These are phyloP conservation scores for Branchellion lobata DNA, from an alignment of 2,888 invertebrate species.

Conservation along the genomic window DNA sequence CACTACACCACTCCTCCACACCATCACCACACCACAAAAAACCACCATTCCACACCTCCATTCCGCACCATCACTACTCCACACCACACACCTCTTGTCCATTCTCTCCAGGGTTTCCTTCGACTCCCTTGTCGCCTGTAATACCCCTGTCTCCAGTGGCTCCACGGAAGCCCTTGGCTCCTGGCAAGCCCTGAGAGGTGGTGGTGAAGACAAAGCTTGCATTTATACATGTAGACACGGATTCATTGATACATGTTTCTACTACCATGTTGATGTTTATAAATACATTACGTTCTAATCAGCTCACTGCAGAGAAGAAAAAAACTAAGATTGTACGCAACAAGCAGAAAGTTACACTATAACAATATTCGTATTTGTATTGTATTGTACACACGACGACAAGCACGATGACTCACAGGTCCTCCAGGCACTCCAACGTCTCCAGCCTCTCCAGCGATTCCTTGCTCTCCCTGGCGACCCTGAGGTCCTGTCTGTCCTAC, in stretches of 20 bases:
- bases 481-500: slow-evolving; percentile 49
- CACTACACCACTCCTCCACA: too few species aligned
- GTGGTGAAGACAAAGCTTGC: too few species aligned
- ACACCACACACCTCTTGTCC: slow-evolving; percentile 43
- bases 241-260: too few species aligned
- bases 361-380: too few species aligned
- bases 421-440: slow-evolving; percentile 39
- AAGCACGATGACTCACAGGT: slow-evolving; percentile 14
- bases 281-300: too few species aligned
- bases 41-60: too few species aligned
- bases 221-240: too few species aligned
- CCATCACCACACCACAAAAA: too few species aligned
- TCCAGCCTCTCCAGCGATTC: slow-evolving; percentile 47
- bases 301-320: too few species aligned
- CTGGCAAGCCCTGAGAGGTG: neutral
- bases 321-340: neutral
- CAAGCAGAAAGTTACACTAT: neutral
- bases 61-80: neutral
- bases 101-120: slow-evolving; percentile 47
- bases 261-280: too few species aligned
- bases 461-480: slow-evolving; percentile 49
- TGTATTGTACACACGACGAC: neutral
- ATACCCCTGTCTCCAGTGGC: slow-evolving; percentile 42
- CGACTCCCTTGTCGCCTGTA: slow-evolving; percentile 44
- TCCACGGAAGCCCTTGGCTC: slow-evolving; percentile 42